Evolutionary conservation across 1,140 invertebrate genomes (phyloP), one percentile per base, ranked within the genome.

Genomic region (Pseudomyrmex sp.): DNA sequence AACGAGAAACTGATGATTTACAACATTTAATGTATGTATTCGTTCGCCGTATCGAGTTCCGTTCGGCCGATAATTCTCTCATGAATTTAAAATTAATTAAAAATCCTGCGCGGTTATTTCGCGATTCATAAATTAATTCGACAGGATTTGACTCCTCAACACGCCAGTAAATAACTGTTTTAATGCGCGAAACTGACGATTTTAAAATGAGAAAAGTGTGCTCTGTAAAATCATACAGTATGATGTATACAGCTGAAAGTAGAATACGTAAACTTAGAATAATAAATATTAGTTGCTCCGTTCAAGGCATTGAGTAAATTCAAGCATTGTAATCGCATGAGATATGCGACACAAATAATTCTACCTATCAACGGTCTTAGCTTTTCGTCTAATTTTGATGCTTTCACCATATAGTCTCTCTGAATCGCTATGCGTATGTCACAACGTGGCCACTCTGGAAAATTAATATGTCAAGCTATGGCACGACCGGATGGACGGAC

Each of bases 381-480:
- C 50, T 52, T 63, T 58, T 58, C 3, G 58, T 52, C 35, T 35
- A 35, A 59, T 46, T 46, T 26, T 46, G 20, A 3, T 15, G 3
- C 46, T 59, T 52, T 58, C 35, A 26, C 15, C 13, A n/a, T 26
- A 4, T 44, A 80, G 54, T 80, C 26, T 61, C 23, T 20, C 7
- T n/a, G 76, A 69, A 59, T 69, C 63, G 48, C 15, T 10, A 9
- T 5, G 44, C 48, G 48, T 65, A 65, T 44, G 48, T 44, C 20
- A 46, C 35, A 59, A 59, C 44, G 44, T 70, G 44, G 56, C 89
- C 88, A 92, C 90, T 92, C 88, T 85, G 86, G 75, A 85, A 91
- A 92, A 92, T 92, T 91, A 92, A 93, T 92, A 90, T 85, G 83
- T 90, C 88, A 90, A 80, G 76, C 76, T 59, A 35, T 5, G n/a